Evolutionary conservation across 2,888 invertebrate species (phyloP).

Genomic region (Caenorhabditis sp.): DNA sequence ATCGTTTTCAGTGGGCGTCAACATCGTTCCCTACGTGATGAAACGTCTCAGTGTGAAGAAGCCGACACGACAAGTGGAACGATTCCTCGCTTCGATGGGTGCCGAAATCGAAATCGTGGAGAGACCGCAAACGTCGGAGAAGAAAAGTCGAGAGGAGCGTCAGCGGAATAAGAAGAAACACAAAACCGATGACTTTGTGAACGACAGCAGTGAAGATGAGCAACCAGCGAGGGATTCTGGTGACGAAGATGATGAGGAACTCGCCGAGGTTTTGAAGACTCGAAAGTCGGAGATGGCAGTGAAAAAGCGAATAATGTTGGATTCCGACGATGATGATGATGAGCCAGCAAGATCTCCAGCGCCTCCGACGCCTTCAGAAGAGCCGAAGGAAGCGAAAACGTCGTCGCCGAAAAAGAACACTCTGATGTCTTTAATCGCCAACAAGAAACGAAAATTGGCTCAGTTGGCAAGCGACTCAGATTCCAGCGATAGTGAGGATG

Average conservation of each 20-base stretch:
- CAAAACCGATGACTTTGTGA: slow-evolving; percentile 31
- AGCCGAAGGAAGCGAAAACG: slow-evolving; percentile 18
- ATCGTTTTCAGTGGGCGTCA: slow-evolving; percentile 64
- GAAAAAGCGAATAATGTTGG: slow-evolving; percentile 53
- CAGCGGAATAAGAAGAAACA: too few species aligned
- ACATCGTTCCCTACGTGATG: slow-evolving; percentile 68
- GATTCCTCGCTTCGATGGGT: slow-evolving; percentile 65
- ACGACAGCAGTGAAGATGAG: slow-evolving; percentile 35
- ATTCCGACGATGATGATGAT: slow-evolving; percentile 64
- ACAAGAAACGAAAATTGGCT: slow-evolving; percentile 38
- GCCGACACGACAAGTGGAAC: slow-evolving; percentile 66
- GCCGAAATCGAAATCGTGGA: slow-evolving; percentile 34
- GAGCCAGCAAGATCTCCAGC: not conserved
- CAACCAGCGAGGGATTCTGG: not conserved
- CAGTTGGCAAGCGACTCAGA: slow-evolving; percentile 52
- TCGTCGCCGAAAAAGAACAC: slow-evolving; percentile 28
- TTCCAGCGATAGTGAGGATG: slow-evolving; percentile 46
- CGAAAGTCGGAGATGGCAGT: slow-evolving; percentile 12
- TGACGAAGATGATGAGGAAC: not conserved
- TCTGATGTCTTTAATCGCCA: slow-evolving; percentile 35
- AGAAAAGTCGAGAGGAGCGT: too few species aligned
- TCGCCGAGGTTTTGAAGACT: not conserved
- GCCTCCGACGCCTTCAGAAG: not conserved
- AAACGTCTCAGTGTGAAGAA: slow-evolving; percentile 66
- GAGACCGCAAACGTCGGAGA: slow-evolving; percentile 9